Conservation (phyloP, 2,113 vertebrate species). For the Felis catus region F.catus_Fca126_mat1.0 CM031420.1:134078001-134078500, state of each 20-base stretch:
- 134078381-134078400: not conserved
- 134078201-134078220: not conserved
- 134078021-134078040: not conserved
- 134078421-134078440: not conserved
- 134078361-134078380: not conserved
- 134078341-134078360: not conserved
- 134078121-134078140: not conserved
- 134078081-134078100: not conserved
- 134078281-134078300: not conserved
- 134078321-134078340: not conserved
- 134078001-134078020: not conserved
- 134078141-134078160: not conserved
- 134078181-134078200: not conserved
- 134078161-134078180: conserved; percentile 22
- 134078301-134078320: not conserved
- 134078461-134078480: not conserved
- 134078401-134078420: not conserved
- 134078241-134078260: not conserved
- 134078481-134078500: not conserved
- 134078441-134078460: not conserved
- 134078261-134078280: not conserved
- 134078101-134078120: not conserved
- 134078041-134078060: not conserved
- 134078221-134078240: not conserved
- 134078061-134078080: not conserved